phyloP scores from a whole-genome alignment of 1,140 invertebrate genomes.

The Meloidogyne exigua region DNA sequence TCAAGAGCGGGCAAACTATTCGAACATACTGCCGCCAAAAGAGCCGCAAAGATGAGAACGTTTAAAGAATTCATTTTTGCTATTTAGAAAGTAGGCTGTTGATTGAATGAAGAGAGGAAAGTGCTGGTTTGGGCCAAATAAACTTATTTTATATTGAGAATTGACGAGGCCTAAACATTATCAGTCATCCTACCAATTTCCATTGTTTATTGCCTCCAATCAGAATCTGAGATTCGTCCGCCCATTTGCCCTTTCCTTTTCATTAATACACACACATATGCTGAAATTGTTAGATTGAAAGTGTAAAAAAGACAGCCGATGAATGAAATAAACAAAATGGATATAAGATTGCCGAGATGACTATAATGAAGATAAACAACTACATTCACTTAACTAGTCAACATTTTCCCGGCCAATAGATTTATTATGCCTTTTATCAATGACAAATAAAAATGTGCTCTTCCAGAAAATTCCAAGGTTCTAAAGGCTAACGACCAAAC shows the following conservation, averaged over 20 bases:
- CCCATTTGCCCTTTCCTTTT: background rate
- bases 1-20: background rate
- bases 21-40: background rate
- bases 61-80: background rate
- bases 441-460: background rate
- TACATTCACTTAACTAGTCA: background rate
- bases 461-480: background rate
- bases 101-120: background rate
- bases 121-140: background rate
- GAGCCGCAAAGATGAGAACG: background rate
- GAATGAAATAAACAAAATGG: background rate
- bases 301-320: background rate
- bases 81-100: background rate
- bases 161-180: background rate
- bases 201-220: slow-evolving; percentile 1
- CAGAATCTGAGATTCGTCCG: background rate
- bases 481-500: slow-evolving; percentile 1
- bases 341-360: background rate
- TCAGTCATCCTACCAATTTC: background rate
- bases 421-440: background rate
- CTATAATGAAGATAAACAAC: background rate
- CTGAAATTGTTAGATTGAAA: background rate
- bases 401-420: background rate
- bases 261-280: background rate
- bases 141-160: background rate